A percentile compares a stretch with the other conserved stretches of the same genome.
Evolutionary conservation across 2,888 invertebrate species (phyloP).

Genomic region (Sturmia bella): DNA sequence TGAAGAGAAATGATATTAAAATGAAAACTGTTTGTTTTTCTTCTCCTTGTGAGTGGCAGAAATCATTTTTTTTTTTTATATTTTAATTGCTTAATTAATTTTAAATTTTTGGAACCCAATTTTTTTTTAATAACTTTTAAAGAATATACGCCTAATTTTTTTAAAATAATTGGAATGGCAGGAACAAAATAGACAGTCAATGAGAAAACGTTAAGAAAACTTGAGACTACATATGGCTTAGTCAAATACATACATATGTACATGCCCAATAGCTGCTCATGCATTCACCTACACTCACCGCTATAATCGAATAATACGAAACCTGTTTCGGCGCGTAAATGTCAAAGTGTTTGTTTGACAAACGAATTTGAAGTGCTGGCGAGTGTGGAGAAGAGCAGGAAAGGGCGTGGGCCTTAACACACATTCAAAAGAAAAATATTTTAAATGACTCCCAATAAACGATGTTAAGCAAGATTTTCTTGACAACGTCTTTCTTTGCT

Average conservation of each 20-base stretch:
- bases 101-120: too few species aligned
- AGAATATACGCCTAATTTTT: too few species aligned
- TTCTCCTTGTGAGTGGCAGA: too few species aligned
- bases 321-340: conserved; percentile 49
- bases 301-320: conserved; percentile 24
- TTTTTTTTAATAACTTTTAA: too few species aligned
- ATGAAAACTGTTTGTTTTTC: too few species aligned
- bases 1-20: not conserved
- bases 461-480: not conserved
- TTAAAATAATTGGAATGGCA: too few species aligned
- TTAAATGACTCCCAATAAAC: not conserved
- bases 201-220: too few species aligned
- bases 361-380: conserved; percentile 34
- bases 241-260: not conserved
- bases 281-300: not conserved
- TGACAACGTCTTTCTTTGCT: conserved; percentile 4
- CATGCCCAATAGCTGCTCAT: not conserved
- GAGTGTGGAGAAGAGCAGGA: conserved; percentile 18
- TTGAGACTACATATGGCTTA: not conserved
- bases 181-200: too few species aligned
- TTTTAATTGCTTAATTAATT: too few species aligned
- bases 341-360: not conserved
- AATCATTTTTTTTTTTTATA: too few species aligned
- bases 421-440: not conserved
- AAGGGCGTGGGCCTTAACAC: conserved; percentile 44